Evolutionary conservation across 2,113 vertebrate species (phyloP).

Genomic region (Ceratotherium simum): DNA sequence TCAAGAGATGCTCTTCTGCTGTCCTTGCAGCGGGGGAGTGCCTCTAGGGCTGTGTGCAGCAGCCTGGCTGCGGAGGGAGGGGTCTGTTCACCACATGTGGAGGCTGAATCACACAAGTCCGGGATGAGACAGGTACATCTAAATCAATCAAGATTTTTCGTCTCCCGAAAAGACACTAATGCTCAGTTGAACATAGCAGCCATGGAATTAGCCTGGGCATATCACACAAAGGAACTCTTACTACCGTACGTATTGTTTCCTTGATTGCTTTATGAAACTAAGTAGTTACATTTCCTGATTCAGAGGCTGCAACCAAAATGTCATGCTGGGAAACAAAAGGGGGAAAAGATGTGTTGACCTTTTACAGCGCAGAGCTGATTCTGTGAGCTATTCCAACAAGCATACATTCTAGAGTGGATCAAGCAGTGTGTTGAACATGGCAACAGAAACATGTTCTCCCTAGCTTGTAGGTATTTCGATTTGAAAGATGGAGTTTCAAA

Average conservation of each 20-base stretch:
- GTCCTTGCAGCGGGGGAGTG: neutral
- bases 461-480: neutral
- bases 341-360: neutral
- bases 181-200: neutral
- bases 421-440: neutral
- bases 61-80: neutral
- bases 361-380: neutral
- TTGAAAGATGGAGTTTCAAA: conserved; percentile 37
- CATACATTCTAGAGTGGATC: neutral
- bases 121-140: neutral
- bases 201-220: neutral
- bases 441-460: neutral
- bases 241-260: neutral
- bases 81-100: neutral
- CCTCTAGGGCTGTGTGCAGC: neutral
- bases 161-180: neutral
- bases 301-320: neutral
- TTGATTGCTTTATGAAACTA: neutral
- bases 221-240: neutral
- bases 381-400: neutral
- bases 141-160: neutral
- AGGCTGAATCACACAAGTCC: neutral
- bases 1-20: neutral
- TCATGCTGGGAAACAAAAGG: neutral
- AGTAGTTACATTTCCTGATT: neutral